Percentiles rank a stretch among this genome's conserved stretches.
phyloP scores from a whole-genome alignment of 2,888 invertebrate species.

The Sarcophaga variegata region DNA sequence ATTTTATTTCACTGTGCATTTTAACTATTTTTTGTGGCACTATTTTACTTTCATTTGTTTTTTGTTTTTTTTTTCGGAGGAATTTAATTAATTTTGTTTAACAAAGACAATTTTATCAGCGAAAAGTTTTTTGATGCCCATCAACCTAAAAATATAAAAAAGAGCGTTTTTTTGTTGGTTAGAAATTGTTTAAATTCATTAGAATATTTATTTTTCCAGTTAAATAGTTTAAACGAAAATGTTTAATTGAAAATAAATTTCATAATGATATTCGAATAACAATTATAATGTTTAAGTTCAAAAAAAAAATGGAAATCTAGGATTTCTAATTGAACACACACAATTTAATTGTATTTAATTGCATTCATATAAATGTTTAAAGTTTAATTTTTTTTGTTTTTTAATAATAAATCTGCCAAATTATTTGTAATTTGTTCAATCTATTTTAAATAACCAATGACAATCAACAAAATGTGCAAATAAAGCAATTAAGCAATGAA shows the following conservation, averaged over 20 bases:
- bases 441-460: too few species aligned
- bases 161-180: slow-evolving; percentile 1
- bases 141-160: slow-evolving; percentile 35
- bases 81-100: slow-evolving; percentile 28
- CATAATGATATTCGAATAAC: too few species aligned
- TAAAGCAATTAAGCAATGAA: too few species aligned
- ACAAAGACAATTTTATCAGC: slow-evolving; percentile 28
- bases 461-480: too few species aligned
- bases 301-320: too few species aligned
- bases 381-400: too few species aligned
- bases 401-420: too few species aligned
- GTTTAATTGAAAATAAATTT: neutral
- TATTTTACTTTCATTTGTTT: neutral
- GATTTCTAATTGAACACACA: too few species aligned
- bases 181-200: neutral
- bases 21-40: slow-evolving; percentile 13
- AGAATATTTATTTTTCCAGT: neutral
- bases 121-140: slow-evolving; percentile 24
- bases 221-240: neutral
- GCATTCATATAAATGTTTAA: too few species aligned
- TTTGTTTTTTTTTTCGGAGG: neutral
- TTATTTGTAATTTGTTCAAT: too few species aligned
- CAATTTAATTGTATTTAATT: too few species aligned
- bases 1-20: slow-evolving; percentile 13
- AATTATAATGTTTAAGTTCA: too few species aligned